Evolutionary conservation across 2,113 vertebrate genomes (phyloP), one percentile per base, ranked within the genome.

Genomic region (Psilopogon haemacephalus): DNA sequence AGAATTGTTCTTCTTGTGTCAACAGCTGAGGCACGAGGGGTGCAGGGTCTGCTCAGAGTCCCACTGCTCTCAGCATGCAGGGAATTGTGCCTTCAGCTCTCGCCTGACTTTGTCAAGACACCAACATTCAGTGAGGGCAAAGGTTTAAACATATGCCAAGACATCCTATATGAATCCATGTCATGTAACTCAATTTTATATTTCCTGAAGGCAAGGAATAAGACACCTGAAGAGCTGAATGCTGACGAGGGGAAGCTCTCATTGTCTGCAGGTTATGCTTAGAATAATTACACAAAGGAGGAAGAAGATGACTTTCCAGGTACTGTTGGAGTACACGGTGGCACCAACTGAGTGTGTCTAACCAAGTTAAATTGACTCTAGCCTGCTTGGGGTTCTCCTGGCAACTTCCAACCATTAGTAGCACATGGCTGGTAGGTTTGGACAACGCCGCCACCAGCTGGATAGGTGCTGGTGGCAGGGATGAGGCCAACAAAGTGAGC

Each of bases 361-460:
- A n/a, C 32, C 35, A 23, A 54, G 18, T 90, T 9, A 35, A 58
- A 81, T 1, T 24, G n/a, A 30, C 24, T 30, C 27, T 60, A 56
- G 9, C 15, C 37, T 64, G 35, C 76, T 62, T n/a, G 0, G 2
- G 32, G 42, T 55, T 55, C 55, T 8, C 42, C 56, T 50, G 69
- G 83, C 42, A 81, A 6, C 50, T 32, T 62, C 33, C 67, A 69
- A 5, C 26, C n/a, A 11, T 1, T 32, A 72, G 44, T 26, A 58
- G 70, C 27, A 8, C 44, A 7, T 0, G 38, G 46, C 73, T 19
- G 32, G 46, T 73, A 92, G 92, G 84, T 96, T 63, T 94, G 84
- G 59, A 18, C 94, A 96, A 93, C 28, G 88, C 65, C 50, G 21
- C 92, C 92, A 92, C 80, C 92, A 96, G 60, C 88, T 94, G 90